Conservation (phyloP, 2,797 vertebrate species). For the Phrynocephalus guinanensis region DNA sequence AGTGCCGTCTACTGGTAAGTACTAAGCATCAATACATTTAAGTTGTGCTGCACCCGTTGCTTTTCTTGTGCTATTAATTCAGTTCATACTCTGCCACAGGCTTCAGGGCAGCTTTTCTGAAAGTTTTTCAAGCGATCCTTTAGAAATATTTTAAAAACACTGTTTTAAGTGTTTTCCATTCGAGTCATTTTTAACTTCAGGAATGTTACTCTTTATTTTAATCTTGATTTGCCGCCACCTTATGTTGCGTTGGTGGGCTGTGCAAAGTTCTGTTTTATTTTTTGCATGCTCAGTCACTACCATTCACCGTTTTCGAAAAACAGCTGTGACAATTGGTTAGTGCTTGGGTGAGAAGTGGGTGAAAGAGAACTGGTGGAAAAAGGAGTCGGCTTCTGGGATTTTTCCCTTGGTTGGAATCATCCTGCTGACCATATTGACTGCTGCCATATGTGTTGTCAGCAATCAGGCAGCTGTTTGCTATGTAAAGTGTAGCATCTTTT, state of each 20-base stretch:
- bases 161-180: neutral
- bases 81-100: neutral
- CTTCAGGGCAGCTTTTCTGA: neutral
- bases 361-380: no score
- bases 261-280: neutral
- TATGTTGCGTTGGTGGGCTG: neutral
- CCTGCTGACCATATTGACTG: no score
- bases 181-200: neutral
- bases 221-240: neutral
- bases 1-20: conserved; percentile 86
- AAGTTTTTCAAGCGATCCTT: neutral
- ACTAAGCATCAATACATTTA: rapidly evolving
- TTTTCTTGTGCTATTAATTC: no score
- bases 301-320: no score
- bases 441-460: no score
- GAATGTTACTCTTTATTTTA: neutral
- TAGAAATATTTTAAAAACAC: neutral
- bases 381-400: no score
- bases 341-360: no score
- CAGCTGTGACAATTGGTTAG: no score
- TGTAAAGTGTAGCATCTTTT: no score
- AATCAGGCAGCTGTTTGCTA: no score
- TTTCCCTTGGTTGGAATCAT: no score
- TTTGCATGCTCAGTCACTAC: no score
- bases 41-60: rapidly evolving